phyloP scores from a whole-genome alignment of 1,140 invertebrate species.

The Drosophila orosa region DNA sequence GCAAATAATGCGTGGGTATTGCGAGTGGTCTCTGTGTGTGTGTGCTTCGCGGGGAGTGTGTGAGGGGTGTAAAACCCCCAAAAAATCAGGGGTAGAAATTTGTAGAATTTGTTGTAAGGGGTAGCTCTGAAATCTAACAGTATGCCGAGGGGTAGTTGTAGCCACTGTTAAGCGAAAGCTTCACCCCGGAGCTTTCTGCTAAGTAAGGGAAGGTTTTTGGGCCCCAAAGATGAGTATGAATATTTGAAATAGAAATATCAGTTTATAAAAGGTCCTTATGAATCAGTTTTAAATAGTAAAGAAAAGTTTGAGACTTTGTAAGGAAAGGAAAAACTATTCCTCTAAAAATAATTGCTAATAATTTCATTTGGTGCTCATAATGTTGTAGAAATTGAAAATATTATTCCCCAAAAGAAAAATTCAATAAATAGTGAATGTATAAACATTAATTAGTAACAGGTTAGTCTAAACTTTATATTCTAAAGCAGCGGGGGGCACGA shows the following conservation, averaged over 20 bases:
- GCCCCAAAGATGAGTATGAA: background rate
- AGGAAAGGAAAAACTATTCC: background rate
- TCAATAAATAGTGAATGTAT: no score
- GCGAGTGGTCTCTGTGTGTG: conserved; percentile 31
- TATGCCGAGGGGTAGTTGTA: conserved; percentile 17
- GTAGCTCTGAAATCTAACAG: conserved; percentile 3
- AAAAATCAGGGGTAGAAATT: conserved; percentile 34
- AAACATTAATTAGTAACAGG: no score
- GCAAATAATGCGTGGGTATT: conserved; percentile 63
- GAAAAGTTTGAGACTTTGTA: background rate
- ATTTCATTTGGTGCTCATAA: background rate
- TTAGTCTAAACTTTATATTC: no score
- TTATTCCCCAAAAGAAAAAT: no score
- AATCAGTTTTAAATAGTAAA: background rate
- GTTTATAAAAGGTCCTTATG: no score
- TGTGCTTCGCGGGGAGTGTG: conserved; percentile 7
- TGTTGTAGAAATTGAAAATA: no score
- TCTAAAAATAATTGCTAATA: background rate
- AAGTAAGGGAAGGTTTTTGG: background rate
- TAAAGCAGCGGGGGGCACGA: no score
- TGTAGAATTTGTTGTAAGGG: conserved; percentile 61
- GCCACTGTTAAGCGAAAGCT: conserved; percentile 40
- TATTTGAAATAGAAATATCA: background rate
- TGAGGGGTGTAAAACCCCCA: conserved; percentile 5
- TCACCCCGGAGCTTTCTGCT: conserved; percentile 32